Evolutionary conservation across 2,888 invertebrate species (phyloP).

Genomic region (Drosophila meridiana): DNA sequence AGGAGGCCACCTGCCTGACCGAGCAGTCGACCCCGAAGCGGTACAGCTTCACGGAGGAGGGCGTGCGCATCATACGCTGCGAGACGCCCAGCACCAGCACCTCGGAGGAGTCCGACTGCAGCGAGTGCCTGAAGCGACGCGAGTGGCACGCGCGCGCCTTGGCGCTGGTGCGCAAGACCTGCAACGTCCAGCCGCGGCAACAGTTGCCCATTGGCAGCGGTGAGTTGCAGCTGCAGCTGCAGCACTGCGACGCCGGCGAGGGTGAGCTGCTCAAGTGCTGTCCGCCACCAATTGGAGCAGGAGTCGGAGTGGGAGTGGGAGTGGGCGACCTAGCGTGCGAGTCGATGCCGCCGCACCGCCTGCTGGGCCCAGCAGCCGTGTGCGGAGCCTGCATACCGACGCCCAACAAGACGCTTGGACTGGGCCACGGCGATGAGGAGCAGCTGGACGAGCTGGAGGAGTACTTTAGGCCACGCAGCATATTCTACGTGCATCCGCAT

Average conservation of each 20-base stretch:
- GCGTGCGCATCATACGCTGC: slow-evolving; percentile 86
- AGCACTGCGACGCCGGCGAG: slow-evolving; percentile 75
- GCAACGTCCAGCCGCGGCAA: slow-evolving; percentile 82
- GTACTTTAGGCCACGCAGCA: slow-evolving; percentile 88
- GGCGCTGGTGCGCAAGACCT: slow-evolving; percentile 84
- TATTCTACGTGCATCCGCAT: slow-evolving; percentile 89
- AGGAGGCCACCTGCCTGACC: slow-evolving; percentile 39
- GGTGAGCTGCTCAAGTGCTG: slow-evolving; percentile 74
- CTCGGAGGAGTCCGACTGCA: slow-evolving; percentile 85
- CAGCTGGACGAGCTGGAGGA: slow-evolving; percentile 87
- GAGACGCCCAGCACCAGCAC: slow-evolving; percentile 85
- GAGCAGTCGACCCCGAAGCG: slow-evolving; percentile 86
- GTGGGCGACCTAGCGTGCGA: slow-evolving; percentile 9
- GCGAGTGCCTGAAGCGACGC: slow-evolving; percentile 85
- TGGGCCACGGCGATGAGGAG: slow-evolving; percentile 45
- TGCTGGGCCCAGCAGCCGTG: slow-evolving; percentile 88
- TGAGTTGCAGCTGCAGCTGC: slow-evolving; percentile 63
- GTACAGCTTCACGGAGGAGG: slow-evolving; percentile 90
- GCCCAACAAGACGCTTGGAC: slow-evolving; percentile 21
- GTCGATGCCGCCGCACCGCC: slow-evolving; percentile 90
- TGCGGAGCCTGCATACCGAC: slow-evolving; percentile 88
- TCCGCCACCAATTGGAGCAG: slow-evolving; percentile 33
- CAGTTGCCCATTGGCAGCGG: slow-evolving; percentile 51
- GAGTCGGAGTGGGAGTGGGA: not conserved
- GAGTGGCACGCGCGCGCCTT: slow-evolving; percentile 85